Evolutionary conservation across 2,113 vertebrate species (phyloP), one percentile per base, ranked within the genome.

Genomic region (Pleuronectes platessa): DNA sequence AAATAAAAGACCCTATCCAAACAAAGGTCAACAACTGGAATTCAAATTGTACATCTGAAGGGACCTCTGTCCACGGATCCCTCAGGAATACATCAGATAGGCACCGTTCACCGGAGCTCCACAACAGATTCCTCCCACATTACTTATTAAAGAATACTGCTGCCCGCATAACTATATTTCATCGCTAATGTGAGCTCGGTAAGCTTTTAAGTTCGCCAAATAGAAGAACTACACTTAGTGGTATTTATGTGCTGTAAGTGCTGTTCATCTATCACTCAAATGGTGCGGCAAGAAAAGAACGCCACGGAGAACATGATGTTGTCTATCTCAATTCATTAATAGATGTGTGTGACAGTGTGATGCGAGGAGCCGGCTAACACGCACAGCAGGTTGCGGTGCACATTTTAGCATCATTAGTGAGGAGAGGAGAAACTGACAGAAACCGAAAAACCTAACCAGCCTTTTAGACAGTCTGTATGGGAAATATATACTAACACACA

Each of bases 1-100:
- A 77, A 55, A 78, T 27, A 13, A 26, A 70, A 58, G 78, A 26
- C 47, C 60, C 70, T 27, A 54, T 73, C 78, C 80, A 9, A 24
- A 66, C 58, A 74, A 82, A 89, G 78, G 80, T 88, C 86, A 84
- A 71, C 69, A 61, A 49, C 76, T 84, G 74, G 69, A 87, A 55
- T 85, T 79, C 67, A 68, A 81, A 68, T 14, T 55, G 59, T 58
- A 23, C 59, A 47, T 23, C 66, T 45, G 60, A 64, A 24, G 6
- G 4, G 14, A 61, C 77, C 77, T 63, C 49, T 67, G 73, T 78
- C 64, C 82, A 74, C 35, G 63, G 76, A 69, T 81, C 71, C 74
- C 76, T 51, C 63, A 15, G 58, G 70, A 81, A 74, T 54, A 68
- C 74, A 88, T 79, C 77, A 86, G 74, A 86, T 51, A 45, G 78